Base-by-base conservation (phyloP, 2,113 vertebrate genomes). In the Pollachius pollachius region DNA sequence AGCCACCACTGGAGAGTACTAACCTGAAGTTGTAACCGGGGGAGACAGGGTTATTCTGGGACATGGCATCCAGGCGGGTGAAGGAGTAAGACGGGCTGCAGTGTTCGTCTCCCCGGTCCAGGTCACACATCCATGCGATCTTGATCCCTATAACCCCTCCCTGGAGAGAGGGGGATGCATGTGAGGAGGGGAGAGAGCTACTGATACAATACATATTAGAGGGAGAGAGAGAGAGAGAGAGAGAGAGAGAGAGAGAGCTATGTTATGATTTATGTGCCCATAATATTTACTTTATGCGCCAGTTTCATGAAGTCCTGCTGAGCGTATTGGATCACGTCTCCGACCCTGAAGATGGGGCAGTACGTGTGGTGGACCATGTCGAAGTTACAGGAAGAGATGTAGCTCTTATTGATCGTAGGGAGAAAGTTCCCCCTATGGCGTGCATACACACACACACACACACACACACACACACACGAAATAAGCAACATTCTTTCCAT, bases 121-220 rank as follows among this genome's bases (percentile, higher is more conserved):
- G 75, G 80, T 98, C 95, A 5, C 97, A 98, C 57, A 94, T 83
- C 97, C 97, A 98, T 37, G 93, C 92, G 4, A 98, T 98, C 90
- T 97, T 97, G 84, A 98, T 97, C 15, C 95, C 96, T 70, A 98
- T 92, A n/a, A 97, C 95, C 13, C 96, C 97, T 0, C 97, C 96
- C 96, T 97, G 64, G 12, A 58, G 6, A 59, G 48, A 60, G 13
- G 7, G 1, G 1, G 59, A 15, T 62, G 59, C 19, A 23, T 19
- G n/a, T 3, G 60, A 19, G 59, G 19, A 18, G 7, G 60, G 1
- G 8, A 19, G 64, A 15, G 15, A 6, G 18, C 2, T 9, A 6
- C 15, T 17, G 52, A 56, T 58, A 58, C 7, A 58, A 23, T 23
- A 23, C 23, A 23, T 23, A 23, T 23, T 23, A 34, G 30, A 34